Evolutionary conservation across 2,113 vertebrate genomes (phyloP).

Genomic region (Ictalurus furcatus): DNA sequence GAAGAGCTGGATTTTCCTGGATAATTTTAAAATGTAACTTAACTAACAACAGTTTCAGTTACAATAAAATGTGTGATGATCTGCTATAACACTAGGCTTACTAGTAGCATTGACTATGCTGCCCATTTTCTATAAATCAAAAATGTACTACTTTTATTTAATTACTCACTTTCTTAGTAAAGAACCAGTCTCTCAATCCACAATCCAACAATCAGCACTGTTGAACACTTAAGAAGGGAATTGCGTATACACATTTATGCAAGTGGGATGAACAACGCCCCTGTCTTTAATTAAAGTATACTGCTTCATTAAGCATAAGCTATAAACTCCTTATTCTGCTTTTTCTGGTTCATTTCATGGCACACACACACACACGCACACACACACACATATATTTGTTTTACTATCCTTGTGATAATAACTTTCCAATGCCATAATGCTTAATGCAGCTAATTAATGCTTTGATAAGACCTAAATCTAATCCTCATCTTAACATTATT

Average conservation of each 20-base stretch:
- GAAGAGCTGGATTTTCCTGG: background rate
- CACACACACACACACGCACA: background rate
- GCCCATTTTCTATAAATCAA: background rate
- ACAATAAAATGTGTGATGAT: background rate
- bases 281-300: conserved; percentile 65
- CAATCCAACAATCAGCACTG: background rate
- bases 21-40: background rate
- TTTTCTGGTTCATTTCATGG: conserved; percentile 8
- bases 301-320: conserved; percentile 60
- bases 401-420: no score
- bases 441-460: background rate
- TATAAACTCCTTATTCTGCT: conserved; percentile 50
- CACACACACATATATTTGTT: background rate
- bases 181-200: conserved; percentile 4
- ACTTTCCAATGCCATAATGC: background rate
- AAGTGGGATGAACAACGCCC: conserved; percentile 46
- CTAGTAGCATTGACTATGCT: background rate
- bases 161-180: conserved; percentile 45
- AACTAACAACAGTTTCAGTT: background rate
- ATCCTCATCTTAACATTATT: background rate
- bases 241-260: background rate
- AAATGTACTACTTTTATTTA: background rate
- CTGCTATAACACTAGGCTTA: no score
- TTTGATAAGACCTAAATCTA: background rate
- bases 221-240: conserved; percentile 6